phyloP scores from a whole-genome alignment of 2,888 invertebrate genomes.

The Keiferia lycopersicella region DNA sequence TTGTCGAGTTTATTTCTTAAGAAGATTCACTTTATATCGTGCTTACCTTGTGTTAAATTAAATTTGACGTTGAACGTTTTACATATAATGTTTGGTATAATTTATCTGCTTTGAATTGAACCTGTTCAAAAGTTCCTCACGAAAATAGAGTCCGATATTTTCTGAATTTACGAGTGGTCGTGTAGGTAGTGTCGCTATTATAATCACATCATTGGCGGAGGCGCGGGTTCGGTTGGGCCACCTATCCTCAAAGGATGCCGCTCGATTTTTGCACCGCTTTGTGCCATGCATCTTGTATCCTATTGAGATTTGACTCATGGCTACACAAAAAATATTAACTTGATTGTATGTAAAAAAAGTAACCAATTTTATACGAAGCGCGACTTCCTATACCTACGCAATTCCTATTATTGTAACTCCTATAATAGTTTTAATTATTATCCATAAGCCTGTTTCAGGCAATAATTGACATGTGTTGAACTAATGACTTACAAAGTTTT shows the following conservation, averaged over 20 bases:
- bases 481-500: constrained; percentile 21
- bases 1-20: too few relatives aligned
- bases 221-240: constrained; percentile 58
- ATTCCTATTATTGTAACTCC: background rate
- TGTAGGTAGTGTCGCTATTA: constrained; percentile 73
- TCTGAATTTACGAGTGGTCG: constrained; percentile 13
- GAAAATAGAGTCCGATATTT: background rate
- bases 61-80: too few relatives aligned
- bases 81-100: too few relatives aligned
- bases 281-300: constrained; percentile 55
- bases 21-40: too few relatives aligned
- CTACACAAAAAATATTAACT: constrained; percentile 36
- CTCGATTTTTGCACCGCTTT: constrained; percentile 75
- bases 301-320: constrained; percentile 53
- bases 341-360: background rate
- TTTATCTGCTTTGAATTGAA: background rate
- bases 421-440: background rate
- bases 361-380: background rate
- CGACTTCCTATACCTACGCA: background rate
- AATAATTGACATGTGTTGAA: constrained; percentile 10
- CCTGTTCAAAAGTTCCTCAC: background rate
- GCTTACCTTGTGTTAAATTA: too few relatives aligned
- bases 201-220: constrained; percentile 72
- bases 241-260: constrained; percentile 78
- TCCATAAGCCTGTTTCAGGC: background rate